Evolutionary conservation across 2,113 vertebrate species (phyloP), one percentile per base, ranked within the genome.

Genomic region (Ceyx melanurus): DNA sequence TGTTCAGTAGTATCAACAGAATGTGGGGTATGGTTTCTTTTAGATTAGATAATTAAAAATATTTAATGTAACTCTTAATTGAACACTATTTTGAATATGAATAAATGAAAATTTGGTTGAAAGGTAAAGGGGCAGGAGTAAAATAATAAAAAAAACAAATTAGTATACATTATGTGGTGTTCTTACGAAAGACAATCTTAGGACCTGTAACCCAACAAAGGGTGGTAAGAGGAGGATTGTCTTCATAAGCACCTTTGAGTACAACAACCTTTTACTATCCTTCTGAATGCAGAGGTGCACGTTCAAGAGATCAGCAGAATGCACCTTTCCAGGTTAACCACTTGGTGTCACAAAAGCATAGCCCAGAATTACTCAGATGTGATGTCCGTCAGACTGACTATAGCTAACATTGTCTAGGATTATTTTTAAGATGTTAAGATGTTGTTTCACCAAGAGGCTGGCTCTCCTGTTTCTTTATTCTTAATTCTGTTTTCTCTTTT

Each of bases 321-420:
- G 84, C 84, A 72, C 11, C 56, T 88, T 77, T 91, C 11, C 53
- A 46, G 35, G 64, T 4, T 29, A 87, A 56, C 92, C 93, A 29
- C 90, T 86, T 35, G 94, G 80, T 96, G 86, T 88, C 95, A 91
- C 7, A 31, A 81, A 91, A 88, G 67, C 17, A 4, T 8, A 89
- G 74, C 22, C 51, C 51, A 82, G 33, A 3, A 0, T 6, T 26
- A 15, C 70, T 77, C 40, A 9, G n/a, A 12, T 15, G 22, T 15
- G 28, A 20, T 45, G 43, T n/a, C 46, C 42, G 2, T 66, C 22
- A 53, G 31, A 11, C 31, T 80, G 71, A 10, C n/a, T 45, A 40
- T 31, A 70, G 25, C 46, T 68, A 23, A 28, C 0, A 1, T 18
- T 48, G 11, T 16, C 16, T 48, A 35, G 7, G 13, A 31, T 86